These are phyloP conservation scores for Sphecodes monilicornis DNA, from an alignment of 2,888 invertebrate species.

Conservation along the genomic window DNA sequence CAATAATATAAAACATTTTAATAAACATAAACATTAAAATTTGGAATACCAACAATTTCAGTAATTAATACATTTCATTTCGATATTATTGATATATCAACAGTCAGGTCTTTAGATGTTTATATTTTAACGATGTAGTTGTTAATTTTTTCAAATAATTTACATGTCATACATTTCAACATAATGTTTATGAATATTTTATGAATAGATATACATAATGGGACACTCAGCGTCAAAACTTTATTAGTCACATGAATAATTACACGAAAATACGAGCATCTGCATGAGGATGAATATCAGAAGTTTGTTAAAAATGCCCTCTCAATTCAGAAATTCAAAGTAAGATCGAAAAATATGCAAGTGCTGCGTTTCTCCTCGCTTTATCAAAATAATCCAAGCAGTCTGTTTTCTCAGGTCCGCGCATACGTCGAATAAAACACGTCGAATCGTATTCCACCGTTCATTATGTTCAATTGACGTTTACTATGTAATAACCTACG, in stretches of 20 bases:
- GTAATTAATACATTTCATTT: neutral
- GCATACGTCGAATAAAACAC: slow-evolving; percentile 18
- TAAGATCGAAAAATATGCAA: neutral
- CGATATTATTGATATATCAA: neutral
- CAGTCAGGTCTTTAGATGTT: neutral
- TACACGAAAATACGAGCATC: neutral
- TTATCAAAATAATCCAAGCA: neutral
- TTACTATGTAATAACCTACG: neutral
- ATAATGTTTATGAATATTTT: neutral
- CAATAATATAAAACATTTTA: neutral
- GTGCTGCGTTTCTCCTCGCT: neutral
- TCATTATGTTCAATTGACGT: slow-evolving; percentile 27
- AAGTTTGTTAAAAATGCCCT: neutral
- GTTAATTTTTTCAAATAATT: neutral
- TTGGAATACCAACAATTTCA: neutral
- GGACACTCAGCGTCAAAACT: neutral
- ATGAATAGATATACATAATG: neutral
- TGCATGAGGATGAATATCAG: too few species aligned
- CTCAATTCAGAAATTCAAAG: neutral
- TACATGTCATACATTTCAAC: neutral
- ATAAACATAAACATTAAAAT: neutral
- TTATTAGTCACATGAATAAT: neutral
- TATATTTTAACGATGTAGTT: neutral
- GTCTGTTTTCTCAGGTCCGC: neutral
- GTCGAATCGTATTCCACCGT: slow-evolving; percentile 21